Evolutionary conservation across 2,113 vertebrate species (phyloP), one percentile per base, ranked within the genome.

Genomic region (Scomber japonicus): DNA sequence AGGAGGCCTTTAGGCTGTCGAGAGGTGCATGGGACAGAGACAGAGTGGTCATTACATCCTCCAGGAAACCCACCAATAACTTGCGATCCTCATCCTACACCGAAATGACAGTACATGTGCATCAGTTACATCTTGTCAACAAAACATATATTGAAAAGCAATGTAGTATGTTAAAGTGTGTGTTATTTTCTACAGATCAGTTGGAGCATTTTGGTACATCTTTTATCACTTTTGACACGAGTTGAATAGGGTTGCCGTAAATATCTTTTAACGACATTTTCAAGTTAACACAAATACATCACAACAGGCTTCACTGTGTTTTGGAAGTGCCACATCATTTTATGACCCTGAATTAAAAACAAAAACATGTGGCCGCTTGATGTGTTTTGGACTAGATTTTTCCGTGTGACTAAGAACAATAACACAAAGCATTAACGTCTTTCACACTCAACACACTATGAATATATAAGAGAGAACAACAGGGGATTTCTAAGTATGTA

Each of bases 11-110:
- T 63, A 99, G 91, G 90, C 98, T 99, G 79, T 99, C 97, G 11
- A 99, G 96, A 85, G 97, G 96, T 62, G 98, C 98, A 66, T 99
- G 96, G 30, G 98, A 99, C 21, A 99, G 87, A 4, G 98, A 99
- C 63, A 99, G 95, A 69, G 98, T 97, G 10, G 97, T 99, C 98
- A 99, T 98, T 44, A 99, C 98, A 78, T 99, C 98, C 93, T 99
- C 98, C 46, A 99, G 92, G 93, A 99, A 99, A 79, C 97, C 98
- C 77, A 99, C 96, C 44, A 99, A 88, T 68, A 99, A 95, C 88
- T 99, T 99, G 21, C 98, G 96, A 85, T 99, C 98, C 93, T 99
- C 98, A 84, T 99, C 98, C 98, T 99, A 24, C 67, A 8, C 61
- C 16, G 56, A 7, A 49, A 46, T 24, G 0, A 69, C 3, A 48